Percentiles rank a stretch among this genome's conserved stretches.
phyloP scores from a whole-genome alignment of 2,888 invertebrate species.

The Bombylius discolor region DNA sequence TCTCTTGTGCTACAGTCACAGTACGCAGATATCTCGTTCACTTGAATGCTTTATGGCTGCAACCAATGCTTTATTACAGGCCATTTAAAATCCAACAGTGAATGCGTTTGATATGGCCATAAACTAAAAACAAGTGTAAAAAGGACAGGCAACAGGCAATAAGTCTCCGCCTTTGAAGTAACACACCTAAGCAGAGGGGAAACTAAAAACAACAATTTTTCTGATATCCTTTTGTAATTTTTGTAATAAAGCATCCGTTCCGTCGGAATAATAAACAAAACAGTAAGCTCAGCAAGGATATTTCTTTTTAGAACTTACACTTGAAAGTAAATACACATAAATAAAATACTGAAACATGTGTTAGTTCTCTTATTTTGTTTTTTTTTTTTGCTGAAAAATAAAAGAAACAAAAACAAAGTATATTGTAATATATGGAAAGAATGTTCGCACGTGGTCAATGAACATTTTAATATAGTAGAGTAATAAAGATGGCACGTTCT shows the following conservation, averaged over 20 bases:
- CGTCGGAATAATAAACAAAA: no score
- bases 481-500: neutral
- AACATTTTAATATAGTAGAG: neutral
- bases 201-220: neutral
- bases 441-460: constrained; percentile 1
- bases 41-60: constrained; percentile 35
- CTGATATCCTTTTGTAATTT: neutral
- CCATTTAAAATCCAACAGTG: neutral
- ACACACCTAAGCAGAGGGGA: constrained; percentile 6
- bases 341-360: neutral
- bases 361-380: neutral
- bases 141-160: constrained; percentile 15
- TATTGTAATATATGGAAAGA: neutral
- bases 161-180: constrained; percentile 28
- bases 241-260: neutral
- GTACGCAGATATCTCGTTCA: constrained; percentile 21
- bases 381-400: neutral
- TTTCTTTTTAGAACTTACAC: no score
- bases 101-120: constrained; percentile 6
- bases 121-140: constrained; percentile 11
- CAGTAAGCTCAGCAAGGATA: no score
- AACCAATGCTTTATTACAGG: constrained; percentile 34
- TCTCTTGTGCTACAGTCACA: constrained; percentile 16
- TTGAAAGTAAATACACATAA: neutral
- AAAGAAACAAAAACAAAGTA: neutral